Evolutionary conservation across 2,888 invertebrate species (phyloP), one percentile per base, ranked within the genome.

Genomic region (Brachypalpus laphriformis): DNA sequence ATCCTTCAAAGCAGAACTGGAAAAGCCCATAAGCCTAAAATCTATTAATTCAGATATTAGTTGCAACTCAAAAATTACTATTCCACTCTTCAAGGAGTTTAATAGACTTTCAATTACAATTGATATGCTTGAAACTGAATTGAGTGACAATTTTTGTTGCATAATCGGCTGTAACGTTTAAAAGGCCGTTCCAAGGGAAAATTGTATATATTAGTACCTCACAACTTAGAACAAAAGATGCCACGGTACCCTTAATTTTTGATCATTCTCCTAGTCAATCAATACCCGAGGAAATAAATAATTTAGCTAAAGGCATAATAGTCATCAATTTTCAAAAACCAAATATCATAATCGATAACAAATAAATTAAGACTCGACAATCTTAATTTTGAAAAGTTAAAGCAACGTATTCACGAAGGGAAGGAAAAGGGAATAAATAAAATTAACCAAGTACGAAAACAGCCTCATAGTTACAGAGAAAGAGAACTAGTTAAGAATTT

Each of bases 401-500:
- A 51, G 42, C 9, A 51, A 28, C 14, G 9, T 18, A 3, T 49
- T 8, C 49, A 68, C 3, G 14, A 20, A 34, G 25, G 57, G 1
- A 71, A 63, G 37, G 28, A 63, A 31, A 61, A 49, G 8, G 20
- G 9, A 57, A 77, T 77, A 5, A 16, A 42, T 11, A 68, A 51
- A 45, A n/a, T 47, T n/a, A 77, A 77, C 16, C 0, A 9, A 18
- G 20, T 7, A 40, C 16, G 59, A 11, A 37, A 59, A 7, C 8
- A 49, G 7, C 68, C 34, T 31, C 57, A 22, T 49, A 14, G 37
- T 16, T 78, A 37, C 31, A 25, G 8, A 16, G 8, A 51, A 16
- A 37, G 61, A 31, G 57, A 72, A 37, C 11, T 80, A 3, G 72
- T 80, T 3, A 72, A 66, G 57, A 80, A 80, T 18, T 45, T 80